phyloP scores from a whole-genome alignment of 2,113 vertebrate species.

The Poeciliopsis occidentalis region DNA sequence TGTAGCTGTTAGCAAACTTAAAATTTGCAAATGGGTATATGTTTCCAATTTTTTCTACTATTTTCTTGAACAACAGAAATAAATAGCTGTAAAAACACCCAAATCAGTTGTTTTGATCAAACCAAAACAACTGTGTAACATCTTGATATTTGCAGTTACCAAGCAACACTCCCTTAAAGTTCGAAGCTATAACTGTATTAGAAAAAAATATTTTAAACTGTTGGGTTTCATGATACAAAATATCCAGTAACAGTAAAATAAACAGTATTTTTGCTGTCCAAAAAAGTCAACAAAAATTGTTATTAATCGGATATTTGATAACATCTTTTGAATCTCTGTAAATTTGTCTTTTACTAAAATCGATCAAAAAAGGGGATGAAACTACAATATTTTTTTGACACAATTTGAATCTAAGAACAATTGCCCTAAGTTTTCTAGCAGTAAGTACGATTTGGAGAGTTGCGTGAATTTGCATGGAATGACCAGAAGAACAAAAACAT shows the following conservation, averaged over 20 bases:
- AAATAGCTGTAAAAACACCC: not conserved
- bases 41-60: not conserved
- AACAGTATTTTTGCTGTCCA: too few relatives aligned
- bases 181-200: too few relatives aligned
- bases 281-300: too few relatives aligned
- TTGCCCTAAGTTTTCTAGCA: not conserved
- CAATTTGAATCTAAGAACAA: not conserved
- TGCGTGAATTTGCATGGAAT: slow-evolving; percentile 7
- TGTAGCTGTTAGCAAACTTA: not conserved
- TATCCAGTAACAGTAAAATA: too few relatives aligned
- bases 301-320: too few relatives aligned
- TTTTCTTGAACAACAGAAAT: not conserved
- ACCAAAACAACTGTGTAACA: too few relatives aligned
- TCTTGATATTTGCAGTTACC: too few relatives aligned
- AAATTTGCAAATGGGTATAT: not conserved
- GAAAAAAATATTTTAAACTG: too few relatives aligned
- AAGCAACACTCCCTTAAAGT: too few relatives aligned
- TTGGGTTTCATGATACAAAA: too few relatives aligned
- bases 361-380: not conserved
- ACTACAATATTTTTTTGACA: not conserved
- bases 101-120: too few relatives aligned
- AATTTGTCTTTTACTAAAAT: not conserved
- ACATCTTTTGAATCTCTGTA: too few relatives aligned
- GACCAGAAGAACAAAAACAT: slow-evolving; percentile 20
- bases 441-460: not conserved